These are phyloP conservation scores for Acanthopagrus latus DNA, from an alignment of 2,797 vertebrate genomes.

Conservation along the genomic window DNA sequence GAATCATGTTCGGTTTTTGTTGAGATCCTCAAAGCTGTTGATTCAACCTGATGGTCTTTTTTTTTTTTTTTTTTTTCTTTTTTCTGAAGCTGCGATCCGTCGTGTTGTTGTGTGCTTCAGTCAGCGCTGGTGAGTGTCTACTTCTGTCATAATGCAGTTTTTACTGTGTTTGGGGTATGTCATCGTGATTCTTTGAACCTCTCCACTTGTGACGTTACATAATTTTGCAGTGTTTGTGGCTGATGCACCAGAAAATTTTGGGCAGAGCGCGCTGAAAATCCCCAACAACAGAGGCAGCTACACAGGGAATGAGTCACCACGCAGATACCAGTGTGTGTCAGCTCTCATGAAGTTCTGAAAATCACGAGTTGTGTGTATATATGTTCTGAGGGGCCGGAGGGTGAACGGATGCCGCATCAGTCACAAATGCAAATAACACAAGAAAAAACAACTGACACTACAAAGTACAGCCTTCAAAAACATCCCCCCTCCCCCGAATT, in stretches of 20 bases:
- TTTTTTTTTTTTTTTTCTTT: constrained; percentile 14
- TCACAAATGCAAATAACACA: neutral
- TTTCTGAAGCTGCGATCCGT: constrained; percentile 5
- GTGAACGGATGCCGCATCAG: neutral
- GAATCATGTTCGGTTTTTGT: no score
- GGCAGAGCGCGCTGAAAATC: constrained; percentile 45
- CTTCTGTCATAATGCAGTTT: constrained; percentile 19
- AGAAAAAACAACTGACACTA: neutral
- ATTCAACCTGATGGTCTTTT: constrained; percentile 3
- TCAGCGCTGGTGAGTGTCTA: constrained; percentile 19
- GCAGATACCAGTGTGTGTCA: constrained; percentile 35
- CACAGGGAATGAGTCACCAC: constrained; percentile 61
- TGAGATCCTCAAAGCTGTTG: neutral
- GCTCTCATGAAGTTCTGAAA: constrained; percentile 34
- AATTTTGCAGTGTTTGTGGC: constrained; percentile 48
- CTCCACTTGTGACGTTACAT: constrained; percentile 58
- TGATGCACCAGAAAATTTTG: constrained; percentile 48
- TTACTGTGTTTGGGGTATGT: constrained; percentile 25
- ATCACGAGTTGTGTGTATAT: constrained; percentile 36
- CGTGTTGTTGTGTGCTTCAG: constrained; percentile 16
- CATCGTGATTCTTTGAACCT: constrained; percentile 36
- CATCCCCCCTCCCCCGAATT: constrained; percentile 1
- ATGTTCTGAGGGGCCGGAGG: neutral
- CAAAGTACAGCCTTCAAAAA: neutral
- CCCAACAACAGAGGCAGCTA: constrained; percentile 52